Evolutionary conservation across 2,113 vertebrate species (phyloP).

Genomic region (Spea bombifrons): DNA sequence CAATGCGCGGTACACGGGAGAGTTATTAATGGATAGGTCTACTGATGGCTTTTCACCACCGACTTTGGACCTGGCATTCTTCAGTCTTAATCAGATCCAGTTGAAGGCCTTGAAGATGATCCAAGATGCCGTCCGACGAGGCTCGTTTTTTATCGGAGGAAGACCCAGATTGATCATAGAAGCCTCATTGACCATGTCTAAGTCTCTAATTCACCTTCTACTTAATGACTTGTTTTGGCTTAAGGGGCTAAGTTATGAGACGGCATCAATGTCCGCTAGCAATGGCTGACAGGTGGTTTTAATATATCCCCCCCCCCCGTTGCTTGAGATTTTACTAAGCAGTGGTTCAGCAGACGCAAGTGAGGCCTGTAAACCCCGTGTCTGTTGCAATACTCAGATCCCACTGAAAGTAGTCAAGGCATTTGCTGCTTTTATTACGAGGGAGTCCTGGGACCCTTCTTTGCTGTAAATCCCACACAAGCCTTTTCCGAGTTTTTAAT

Average conservation of each 20-base stretch:
- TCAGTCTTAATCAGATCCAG: constrained; percentile 86
- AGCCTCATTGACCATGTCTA: constrained; percentile 66
- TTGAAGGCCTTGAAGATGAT: constrained; percentile 52
- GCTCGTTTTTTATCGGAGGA: constrained; percentile 65
- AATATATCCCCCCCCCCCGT: constrained; percentile 70
- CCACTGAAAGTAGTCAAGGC: constrained; percentile 54
- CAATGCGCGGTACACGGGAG: constrained; percentile 79
- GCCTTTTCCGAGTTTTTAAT: constrained; percentile 7
- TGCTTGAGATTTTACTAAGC: constrained; percentile 65
- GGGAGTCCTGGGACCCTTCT: constrained; percentile 42
- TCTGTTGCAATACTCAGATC: constrained; percentile 54
- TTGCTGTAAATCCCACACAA: constrained; percentile 30
- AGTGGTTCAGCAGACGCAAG: constrained; percentile 74
- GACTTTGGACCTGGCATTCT: constrained; percentile 71
- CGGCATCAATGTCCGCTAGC: constrained; percentile 67
- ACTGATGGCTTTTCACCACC: constrained; percentile 82
- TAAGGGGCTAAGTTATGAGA: constrained; percentile 68
- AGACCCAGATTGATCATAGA: constrained; percentile 78
- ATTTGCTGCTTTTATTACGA: constrained; percentile 50
- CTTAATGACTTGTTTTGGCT: constrained; percentile 80
- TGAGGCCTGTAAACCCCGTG: constrained; percentile 65
- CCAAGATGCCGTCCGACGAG: constrained; percentile 48
- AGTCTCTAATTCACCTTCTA: constrained; percentile 68
- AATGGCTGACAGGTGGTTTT: constrained; percentile 76
- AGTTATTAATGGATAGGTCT: constrained; percentile 84